Conservation (phyloP, 1,140 invertebrate genomes). For the Antheraea pernyi region DNA sequence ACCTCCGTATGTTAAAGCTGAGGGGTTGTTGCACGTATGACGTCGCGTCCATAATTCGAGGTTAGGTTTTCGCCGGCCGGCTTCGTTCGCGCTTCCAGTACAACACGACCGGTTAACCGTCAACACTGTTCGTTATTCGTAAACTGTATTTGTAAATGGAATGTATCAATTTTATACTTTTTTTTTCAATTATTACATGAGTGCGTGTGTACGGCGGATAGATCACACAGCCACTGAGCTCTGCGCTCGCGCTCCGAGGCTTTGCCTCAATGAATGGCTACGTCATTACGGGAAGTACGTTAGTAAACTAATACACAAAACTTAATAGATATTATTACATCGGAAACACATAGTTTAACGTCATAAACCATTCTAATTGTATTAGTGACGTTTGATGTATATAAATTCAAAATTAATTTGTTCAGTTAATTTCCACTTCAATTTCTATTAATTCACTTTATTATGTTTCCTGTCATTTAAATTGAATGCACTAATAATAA, state of each 20-base stretch:
- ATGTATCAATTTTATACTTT: background rate
- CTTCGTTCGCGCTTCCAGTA: background rate
- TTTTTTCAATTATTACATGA: slow-evolving; percentile 45
- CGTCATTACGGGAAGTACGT: slow-evolving; percentile 74
- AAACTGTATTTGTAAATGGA: background rate
- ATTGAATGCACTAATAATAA: background rate
- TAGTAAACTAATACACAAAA: slow-evolving; percentile 54
- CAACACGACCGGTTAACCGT: slow-evolving; percentile 1
- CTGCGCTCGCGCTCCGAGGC: slow-evolving; percentile 49
- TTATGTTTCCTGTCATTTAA: background rate
- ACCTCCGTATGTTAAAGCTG: slow-evolving; percentile 46
- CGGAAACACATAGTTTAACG: slow-evolving; percentile 39
- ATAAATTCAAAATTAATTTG: slow-evolving; percentile 40
- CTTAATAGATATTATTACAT: slow-evolving; percentile 52
- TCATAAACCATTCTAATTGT: slow-evolving; percentile 48
- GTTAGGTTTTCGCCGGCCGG: slow-evolving; percentile 15
- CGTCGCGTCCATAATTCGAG: slow-evolving; percentile 56
- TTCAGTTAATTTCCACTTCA: slow-evolving; percentile 26
- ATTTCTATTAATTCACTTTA: slow-evolving; percentile 17
- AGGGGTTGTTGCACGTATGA: slow-evolving; percentile 49
- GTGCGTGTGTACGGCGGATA: slow-evolving; percentile 70
- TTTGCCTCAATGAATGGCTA: slow-evolving; percentile 62
- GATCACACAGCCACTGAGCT: slow-evolving; percentile 71
- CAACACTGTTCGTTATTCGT: background rate
- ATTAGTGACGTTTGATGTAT: slow-evolving; percentile 45